Evolutionary conservation across 2,113 vertebrate species (phyloP).

Genomic region (Gymnocephalus cernua): DNA sequence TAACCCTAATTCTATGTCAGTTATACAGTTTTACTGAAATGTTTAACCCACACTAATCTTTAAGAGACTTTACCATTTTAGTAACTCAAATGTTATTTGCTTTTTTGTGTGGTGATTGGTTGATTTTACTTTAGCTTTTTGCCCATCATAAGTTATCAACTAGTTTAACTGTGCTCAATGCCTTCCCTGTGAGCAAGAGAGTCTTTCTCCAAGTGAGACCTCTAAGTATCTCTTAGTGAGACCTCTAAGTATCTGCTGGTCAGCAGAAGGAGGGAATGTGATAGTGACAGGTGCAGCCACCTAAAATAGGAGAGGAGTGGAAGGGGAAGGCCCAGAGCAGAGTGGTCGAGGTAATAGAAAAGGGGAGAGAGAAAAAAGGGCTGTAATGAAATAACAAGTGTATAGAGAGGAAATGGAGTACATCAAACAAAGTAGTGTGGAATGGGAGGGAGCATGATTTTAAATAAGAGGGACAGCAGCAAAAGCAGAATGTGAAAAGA

Average conservation of each 20-base stretch:
- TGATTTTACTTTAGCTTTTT: neutral
- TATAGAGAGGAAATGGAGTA: neutral
- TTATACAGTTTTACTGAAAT: neutral
- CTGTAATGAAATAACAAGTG: slow-evolving; percentile 12
- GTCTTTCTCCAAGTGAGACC: slow-evolving; percentile 58
- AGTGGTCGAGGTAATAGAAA: slow-evolving; percentile 29
- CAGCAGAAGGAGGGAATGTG: slow-evolving; percentile 85
- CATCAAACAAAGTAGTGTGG: neutral
- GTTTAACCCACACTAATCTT: neutral
- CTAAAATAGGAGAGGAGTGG: slow-evolving; percentile 80
- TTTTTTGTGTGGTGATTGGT: neutral
- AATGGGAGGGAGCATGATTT: neutral
- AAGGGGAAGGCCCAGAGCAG: slow-evolving; percentile 52
- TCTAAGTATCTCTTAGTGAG: slow-evolving; percentile 73
- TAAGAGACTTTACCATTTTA: neutral
- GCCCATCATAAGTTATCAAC: neutral
- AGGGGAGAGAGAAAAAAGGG: slow-evolving; percentile 6
- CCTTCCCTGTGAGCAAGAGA: slow-evolving; percentile 15
- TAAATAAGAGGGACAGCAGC: neutral
- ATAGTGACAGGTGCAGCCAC: slow-evolving; percentile 86
- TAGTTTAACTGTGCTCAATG: neutral
- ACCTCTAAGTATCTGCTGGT: slow-evolving; percentile 82
- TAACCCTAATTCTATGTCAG: neutral
- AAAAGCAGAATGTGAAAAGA: neutral
- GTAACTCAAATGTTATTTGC: neutral